A percentile compares a stretch with the other conserved stretches of the same genome.
Evolutionary conservation across 1,140 invertebrate species (phyloP).

Genomic region (Pseudomyrmex gracilis): DNA sequence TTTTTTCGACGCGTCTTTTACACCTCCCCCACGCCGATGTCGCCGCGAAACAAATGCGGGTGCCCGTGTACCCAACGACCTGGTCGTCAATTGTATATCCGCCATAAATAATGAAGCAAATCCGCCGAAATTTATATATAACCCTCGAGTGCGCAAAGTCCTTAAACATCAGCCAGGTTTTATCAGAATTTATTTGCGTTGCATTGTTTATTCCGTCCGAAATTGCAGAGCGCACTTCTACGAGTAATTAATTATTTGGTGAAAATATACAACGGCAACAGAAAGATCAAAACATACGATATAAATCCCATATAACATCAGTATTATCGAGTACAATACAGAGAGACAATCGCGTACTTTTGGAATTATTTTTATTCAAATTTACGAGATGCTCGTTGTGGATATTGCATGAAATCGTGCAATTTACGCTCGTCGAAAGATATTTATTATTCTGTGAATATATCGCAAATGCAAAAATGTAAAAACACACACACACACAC

Average conservation of each 20-base stretch:
- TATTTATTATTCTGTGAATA: not conserved
- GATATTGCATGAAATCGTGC: not conserved
- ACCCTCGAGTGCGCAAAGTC: not conserved
- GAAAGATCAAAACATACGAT: not conserved
- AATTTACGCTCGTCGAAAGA: not conserved
- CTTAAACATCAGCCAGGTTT: not conserved
- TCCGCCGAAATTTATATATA: conserved; percentile 37
- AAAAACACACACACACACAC: too few species aligned
- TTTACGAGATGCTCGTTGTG: not conserved
- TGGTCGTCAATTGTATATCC: conserved; percentile 26
- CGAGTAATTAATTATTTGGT: conserved; percentile 10
- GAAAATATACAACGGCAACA: not conserved
- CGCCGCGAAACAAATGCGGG: conserved; percentile 25
- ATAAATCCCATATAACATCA: not conserved
- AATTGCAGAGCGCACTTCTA: not conserved
- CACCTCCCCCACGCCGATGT: not conserved
- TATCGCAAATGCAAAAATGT: too few species aligned
- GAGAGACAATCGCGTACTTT: too few species aligned
- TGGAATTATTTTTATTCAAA: too few species aligned
- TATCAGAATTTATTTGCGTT: not conserved
- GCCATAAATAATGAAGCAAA: conserved; percentile 41
- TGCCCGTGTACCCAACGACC: conserved; percentile 18
- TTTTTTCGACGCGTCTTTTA: conserved; percentile 22
- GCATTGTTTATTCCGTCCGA: not conserved
- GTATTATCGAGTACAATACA: too few species aligned